Conservation (phyloP, 2,797 vertebrate genomes). For the Pterois miles region DNA sequence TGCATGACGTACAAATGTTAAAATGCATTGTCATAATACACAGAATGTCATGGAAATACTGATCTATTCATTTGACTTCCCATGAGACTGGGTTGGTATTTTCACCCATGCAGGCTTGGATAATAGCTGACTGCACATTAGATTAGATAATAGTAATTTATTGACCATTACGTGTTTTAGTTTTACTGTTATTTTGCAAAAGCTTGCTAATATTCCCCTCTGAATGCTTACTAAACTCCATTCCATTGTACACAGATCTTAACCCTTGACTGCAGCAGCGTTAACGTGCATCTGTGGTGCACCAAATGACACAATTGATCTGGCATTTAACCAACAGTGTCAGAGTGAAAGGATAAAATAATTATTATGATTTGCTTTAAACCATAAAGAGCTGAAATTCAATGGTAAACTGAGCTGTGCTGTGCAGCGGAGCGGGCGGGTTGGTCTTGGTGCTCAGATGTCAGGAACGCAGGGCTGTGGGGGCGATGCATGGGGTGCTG, state of each 20-base stretch:
- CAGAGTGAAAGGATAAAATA: slow-evolving; percentile 29
- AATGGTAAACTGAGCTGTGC: slow-evolving; percentile 50
- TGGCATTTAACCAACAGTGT: slow-evolving; percentile 47
- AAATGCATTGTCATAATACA: too few species aligned
- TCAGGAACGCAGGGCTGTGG: slow-evolving; percentile 40
- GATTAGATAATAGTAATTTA: background rate
- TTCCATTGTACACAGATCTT: slow-evolving; percentile 10
- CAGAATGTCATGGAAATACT: too few species aligned
- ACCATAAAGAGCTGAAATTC: slow-evolving; percentile 54
- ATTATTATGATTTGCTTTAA: slow-evolving; percentile 58
- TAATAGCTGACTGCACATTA: background rate
- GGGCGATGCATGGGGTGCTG: slow-evolving; percentile 20
- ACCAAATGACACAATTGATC: slow-evolving; percentile 57
- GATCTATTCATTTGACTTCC: too few species aligned
- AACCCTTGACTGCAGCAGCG: slow-evolving; percentile 4
- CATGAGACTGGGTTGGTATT: too few species aligned
- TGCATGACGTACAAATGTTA: too few species aligned
- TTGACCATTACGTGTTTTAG: background rate
- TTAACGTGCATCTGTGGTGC: slow-evolving; percentile 1
- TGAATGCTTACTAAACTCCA: background rate
- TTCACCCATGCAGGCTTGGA: background rate
- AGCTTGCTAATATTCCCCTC: background rate
- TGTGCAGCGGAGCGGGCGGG: slow-evolving; percentile 14
- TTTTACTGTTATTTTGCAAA: background rate
- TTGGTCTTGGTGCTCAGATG: slow-evolving; percentile 48